Evolutionary conservation across 1,140 invertebrate genomes (phyloP), one percentile per base, ranked within the genome.

Genomic region (honey bee (Apis mellifera)): DNA sequence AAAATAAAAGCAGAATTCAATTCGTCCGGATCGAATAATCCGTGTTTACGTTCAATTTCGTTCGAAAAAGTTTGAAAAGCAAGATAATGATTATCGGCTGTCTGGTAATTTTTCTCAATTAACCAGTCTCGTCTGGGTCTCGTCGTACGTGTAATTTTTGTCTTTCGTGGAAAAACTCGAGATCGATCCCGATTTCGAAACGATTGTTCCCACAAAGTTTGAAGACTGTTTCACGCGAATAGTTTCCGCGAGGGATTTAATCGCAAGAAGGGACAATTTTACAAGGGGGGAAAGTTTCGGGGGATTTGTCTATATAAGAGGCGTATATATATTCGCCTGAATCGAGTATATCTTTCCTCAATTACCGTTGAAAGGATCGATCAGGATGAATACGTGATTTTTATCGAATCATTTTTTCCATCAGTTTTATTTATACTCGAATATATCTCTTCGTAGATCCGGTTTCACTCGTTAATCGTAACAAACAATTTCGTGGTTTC

Each of bases 381-480:
- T 42, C 32, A 0, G 0, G 4, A 7, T 42, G 32, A 42, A 42
- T 7, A 59, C 68, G 77, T 78, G 71, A 78, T 55, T 78, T 68
- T 70, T 55, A 32, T 78, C 77, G 77, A 78, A 78, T 71, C 66
- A 78, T 60, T 78, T 60, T 71, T 78, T 71, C 77, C 77, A 52
- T 26, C 57, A 7, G 26, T 79, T 79, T 79, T 79, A 72, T 79
- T 79, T 42, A 32, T 57, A 54, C 54, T 13, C n/a, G 50, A 26
- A 9, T 50, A 11, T 62, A 79, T 79, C 48, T 54, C 48, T n/a
- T 32, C 66, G 11, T 54, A 26, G 60, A 19, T 57, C 62, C 21
- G 62, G 50, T 54, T 76, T 52, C 50, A 19, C 32, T 42, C 64
- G 48, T 77, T 60, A 60, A 60, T 62, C 54, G 68, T 57, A 52